Percentiles rank a stretch among this genome's conserved stretches.
phyloP scores from a whole-genome alignment of 2,888 invertebrate species.

The Drosophila siamana region DNA sequence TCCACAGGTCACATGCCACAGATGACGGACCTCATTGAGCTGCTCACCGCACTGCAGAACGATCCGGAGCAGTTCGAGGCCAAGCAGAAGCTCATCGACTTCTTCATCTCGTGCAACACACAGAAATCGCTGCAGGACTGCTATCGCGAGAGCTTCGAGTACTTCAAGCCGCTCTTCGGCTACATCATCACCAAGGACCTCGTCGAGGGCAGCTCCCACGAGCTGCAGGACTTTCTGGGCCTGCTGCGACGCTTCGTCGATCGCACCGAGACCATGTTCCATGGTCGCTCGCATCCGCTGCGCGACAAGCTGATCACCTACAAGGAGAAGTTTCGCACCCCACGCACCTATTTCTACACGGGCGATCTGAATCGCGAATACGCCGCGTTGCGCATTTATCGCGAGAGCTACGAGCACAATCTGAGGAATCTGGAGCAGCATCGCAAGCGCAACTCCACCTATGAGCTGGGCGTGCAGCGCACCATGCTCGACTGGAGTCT shows the following conservation, averaged over 20 bases:
- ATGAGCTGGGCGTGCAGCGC: slow-evolving; percentile 72
- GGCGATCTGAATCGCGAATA: slow-evolving; percentile 78
- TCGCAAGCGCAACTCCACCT: slow-evolving; percentile 77
- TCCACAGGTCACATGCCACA: slow-evolving; percentile 82
- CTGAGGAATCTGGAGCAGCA: slow-evolving; percentile 75
- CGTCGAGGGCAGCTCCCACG: slow-evolving; percentile 61
- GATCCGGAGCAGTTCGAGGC: slow-evolving; percentile 82
- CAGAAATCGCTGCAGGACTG: slow-evolving; percentile 81
- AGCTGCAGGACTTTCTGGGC: slow-evolving; percentile 70
- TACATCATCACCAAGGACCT: slow-evolving; percentile 81
- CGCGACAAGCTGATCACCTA: slow-evolving; percentile 65
- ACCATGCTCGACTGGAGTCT: slow-evolving; percentile 83
- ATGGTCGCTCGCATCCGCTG: slow-evolving; percentile 61
- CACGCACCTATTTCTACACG: slow-evolving; percentile 74
- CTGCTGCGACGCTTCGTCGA: slow-evolving; percentile 71
- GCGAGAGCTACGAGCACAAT: slow-evolving; percentile 83
- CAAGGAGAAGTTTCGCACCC: slow-evolving; percentile 72
- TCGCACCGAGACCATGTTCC: slow-evolving; percentile 56
- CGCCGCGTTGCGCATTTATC: slow-evolving; percentile 71
- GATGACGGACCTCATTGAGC: slow-evolving; percentile 71
- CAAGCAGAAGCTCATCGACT: slow-evolving; percentile 82
- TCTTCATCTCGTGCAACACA: slow-evolving; percentile 82
- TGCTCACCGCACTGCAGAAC: slow-evolving; percentile 75
- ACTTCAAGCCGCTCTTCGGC: slow-evolving; percentile 83
- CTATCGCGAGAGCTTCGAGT: slow-evolving; percentile 82